Evolutionary conservation across 2,888 invertebrate genomes (phyloP).

Genomic region (Erynnis tages): DNA sequence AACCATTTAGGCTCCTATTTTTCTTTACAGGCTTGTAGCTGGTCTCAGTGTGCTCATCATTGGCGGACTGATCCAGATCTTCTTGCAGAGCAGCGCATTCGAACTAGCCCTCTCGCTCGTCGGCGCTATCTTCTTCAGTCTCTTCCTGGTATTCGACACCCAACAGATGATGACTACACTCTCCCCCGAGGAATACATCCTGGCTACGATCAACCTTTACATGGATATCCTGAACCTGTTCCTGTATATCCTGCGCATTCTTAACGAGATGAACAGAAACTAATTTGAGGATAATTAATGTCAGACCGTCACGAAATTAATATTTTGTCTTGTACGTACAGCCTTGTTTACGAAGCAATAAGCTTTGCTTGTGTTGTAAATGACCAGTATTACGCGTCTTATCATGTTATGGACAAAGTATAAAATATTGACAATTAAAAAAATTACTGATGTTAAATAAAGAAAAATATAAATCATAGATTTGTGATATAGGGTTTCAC

Average conservation of each 20-base stretch:
- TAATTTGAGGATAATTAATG: conserved; percentile 41
- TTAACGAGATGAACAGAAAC: conserved; percentile 83
- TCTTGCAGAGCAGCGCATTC: conserved; percentile 86
- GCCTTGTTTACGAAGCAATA: too few relatives aligned
- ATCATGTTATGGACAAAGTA: too few relatives aligned
- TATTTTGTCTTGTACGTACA: too few relatives aligned
- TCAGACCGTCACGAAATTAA: neutral
- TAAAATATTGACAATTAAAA: too few relatives aligned
- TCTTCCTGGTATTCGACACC: conserved; percentile 93
- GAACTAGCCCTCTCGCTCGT: conserved; percentile 87
- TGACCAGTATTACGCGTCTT: too few relatives aligned
- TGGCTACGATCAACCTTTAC: conserved; percentile 92
- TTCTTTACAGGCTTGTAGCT: conserved; percentile 81
- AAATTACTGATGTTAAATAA: too few relatives aligned
- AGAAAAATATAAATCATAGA: too few relatives aligned
- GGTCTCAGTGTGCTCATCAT: conserved; percentile 85
- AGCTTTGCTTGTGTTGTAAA: too few relatives aligned
- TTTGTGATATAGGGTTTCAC: too few relatives aligned
- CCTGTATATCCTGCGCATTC: conserved; percentile 88
- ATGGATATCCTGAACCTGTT: conserved; percentile 94
- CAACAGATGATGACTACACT: conserved; percentile 90
- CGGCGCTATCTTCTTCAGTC: conserved; percentile 88
- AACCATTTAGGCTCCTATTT: neutral
- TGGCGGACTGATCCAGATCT: conserved; percentile 87
- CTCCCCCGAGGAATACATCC: conserved; percentile 93